phyloP scores from a whole-genome alignment of 2,888 invertebrate species.

The Scelioninae gen. 2 region DNA sequence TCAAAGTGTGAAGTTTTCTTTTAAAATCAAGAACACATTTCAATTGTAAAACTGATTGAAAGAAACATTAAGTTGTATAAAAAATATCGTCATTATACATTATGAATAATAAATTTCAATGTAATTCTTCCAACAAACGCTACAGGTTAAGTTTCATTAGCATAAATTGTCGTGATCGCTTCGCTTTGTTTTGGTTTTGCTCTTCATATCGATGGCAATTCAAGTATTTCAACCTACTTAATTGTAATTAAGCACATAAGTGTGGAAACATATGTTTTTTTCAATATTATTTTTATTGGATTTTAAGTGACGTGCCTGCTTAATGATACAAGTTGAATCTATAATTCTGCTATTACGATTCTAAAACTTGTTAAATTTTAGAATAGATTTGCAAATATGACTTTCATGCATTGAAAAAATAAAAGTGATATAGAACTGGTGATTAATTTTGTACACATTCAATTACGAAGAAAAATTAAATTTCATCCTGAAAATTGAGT shows the following conservation, averaged over 20 bases:
- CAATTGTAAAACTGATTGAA: too few species aligned
- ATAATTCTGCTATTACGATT: slow-evolving; percentile 39
- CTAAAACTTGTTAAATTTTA: slow-evolving; percentile 35
- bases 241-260: slow-evolving; percentile 52
- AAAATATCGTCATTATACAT: too few species aligned
- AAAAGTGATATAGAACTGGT: not conserved
- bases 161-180: too few species aligned
- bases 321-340: slow-evolving; percentile 35
- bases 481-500: too few species aligned
- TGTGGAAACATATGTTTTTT: slow-evolving; percentile 28
- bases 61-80: too few species aligned
- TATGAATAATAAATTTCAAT: too few species aligned
- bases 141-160: too few species aligned
- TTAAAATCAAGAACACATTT: not conserved
- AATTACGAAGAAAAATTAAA: too few species aligned
- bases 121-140: too few species aligned
- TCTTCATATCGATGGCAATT: slow-evolving; percentile 28
- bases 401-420: slow-evolving; percentile 2
- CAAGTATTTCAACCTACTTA: slow-evolving; percentile 27
- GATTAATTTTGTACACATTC: not conserved
- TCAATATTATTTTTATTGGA: slow-evolving; percentile 1
- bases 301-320: slow-evolving; percentile 42
- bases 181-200: too few species aligned
- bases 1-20: slow-evolving; percentile 11
- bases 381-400: slow-evolving; percentile 17